Base-by-base conservation (phyloP, 1,140 invertebrate genomes). In the Ostrea denselamellosa region DNA sequence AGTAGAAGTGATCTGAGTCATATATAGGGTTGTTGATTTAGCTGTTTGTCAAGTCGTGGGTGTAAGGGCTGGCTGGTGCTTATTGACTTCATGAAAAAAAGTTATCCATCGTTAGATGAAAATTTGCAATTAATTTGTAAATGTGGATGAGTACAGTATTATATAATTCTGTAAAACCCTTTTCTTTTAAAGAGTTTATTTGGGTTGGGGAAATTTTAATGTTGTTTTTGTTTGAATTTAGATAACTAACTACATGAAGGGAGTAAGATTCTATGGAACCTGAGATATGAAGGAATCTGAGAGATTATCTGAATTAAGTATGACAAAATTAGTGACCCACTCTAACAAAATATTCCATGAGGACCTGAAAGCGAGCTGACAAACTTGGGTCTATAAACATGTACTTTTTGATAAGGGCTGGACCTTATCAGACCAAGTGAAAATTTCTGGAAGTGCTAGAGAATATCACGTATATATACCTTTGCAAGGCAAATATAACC, bases 241-340 rank as follows among this genome's bases (percentile, higher is more conserved):
- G 58, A 62, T 62, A 62, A 62, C 10, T 19, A 62, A 19, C n/a
- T n/a, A 62, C n/a, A 17, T 19, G n/a, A 62, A 0, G n/a, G 5
- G 14, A 62, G 14, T 19, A 17, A 62, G 14, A 62, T 62, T 62
- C 58, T 62, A 62, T 62, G 58, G 58, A 62, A n/a, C 58, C 58
- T n/a, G n/a, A n/a, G 58, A 62, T 62, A 62, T 62, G 58, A n/a
- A 62, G 58, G 58, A 62, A 62, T 62, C 58, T 62, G n/a, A 62
- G 8, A n/a, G 58, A 62, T 62, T 62, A 62, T 62, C 58, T 62
- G 58, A 62, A 62, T 62, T 62, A 62, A 19, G 58, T 62, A 62
- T 8, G 58, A n/a, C 58, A 62, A 62, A 62, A 62, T 62, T 62
- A 62, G 58, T 17, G 10, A 62, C 58, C 58, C 14, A 62, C 17